Conservation (phyloP, 2,888 invertebrate species). For the Dolichopus griseipennis region DNA sequence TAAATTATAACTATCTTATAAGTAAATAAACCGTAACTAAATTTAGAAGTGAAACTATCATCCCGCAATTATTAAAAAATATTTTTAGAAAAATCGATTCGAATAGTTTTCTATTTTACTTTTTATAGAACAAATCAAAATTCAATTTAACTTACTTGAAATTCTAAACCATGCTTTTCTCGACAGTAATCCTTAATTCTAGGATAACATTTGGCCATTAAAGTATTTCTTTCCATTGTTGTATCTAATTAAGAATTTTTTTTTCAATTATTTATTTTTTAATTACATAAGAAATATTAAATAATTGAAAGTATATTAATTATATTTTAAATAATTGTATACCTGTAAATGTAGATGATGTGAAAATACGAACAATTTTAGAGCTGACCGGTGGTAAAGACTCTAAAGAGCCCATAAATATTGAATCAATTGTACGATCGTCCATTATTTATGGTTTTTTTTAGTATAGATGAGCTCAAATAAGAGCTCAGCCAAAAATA, state of each 20-base stretch:
- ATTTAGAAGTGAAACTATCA: not conserved
- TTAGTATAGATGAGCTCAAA: not conserved
- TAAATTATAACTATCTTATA: too few relatives aligned
- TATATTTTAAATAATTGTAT: slow-evolving; percentile 25
- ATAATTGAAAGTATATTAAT: not conserved
- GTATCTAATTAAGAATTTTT: slow-evolving; percentile 60
- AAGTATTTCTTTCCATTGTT: slow-evolving; percentile 89
- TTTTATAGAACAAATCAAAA: too few relatives aligned
- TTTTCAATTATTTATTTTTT: not conserved
- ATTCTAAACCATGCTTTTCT: slow-evolving; percentile 94
- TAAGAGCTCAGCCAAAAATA: not conserved
- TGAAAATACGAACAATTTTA: slow-evolving; percentile 96
- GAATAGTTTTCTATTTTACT: too few relatives aligned
- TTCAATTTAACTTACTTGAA: slow-evolving; percentile 61
- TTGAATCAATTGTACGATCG: slow-evolving; percentile 80
- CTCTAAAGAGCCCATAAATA: slow-evolving; percentile 80
- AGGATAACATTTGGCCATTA: slow-evolving; percentile 98
- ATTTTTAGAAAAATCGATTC: too few relatives aligned
- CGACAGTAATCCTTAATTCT: slow-evolving; percentile 93
- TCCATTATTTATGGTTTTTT: slow-evolving; percentile 54
- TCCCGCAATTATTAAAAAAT: not conserved
- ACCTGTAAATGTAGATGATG: slow-evolving; percentile 98
- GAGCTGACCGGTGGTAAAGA: slow-evolving; percentile 91
- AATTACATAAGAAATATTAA: not conserved
- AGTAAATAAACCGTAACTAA: too few relatives aligned